phyloP scores from a whole-genome alignment of 1,140 invertebrate genomes.

The Yoshiicerus persimilis region DNA sequence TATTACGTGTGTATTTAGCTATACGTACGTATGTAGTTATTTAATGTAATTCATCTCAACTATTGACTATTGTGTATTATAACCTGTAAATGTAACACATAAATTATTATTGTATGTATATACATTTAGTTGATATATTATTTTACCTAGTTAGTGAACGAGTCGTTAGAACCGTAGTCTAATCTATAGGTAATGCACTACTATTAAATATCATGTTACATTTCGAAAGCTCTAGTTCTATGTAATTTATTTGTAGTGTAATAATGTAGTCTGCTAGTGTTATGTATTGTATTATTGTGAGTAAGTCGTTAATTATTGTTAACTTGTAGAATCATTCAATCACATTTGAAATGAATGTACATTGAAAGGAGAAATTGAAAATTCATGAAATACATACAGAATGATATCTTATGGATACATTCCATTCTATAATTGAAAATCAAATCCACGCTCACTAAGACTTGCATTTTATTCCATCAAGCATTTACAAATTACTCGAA shows the following conservation, averaged over 20 bases:
- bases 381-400: not conserved
- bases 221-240: not conserved
- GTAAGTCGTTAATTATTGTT: not conserved
- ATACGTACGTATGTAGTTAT: not conserved
- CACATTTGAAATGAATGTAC: not conserved
- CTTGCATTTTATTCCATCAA: too few relatives aligned
- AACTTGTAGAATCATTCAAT: not conserved
- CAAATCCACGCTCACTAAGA: not conserved
- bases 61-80: slow-evolving; percentile 6
- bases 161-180: not conserved
- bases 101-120: not conserved
- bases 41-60: slow-evolving; percentile 1
- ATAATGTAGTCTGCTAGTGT: not conserved
- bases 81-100: slow-evolving; percentile 14
- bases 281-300: not conserved
- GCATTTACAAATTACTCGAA: not conserved
- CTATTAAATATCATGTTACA: not conserved
- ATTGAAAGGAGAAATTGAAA: not conserved
- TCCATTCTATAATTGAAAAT: not conserved
- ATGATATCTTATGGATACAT: not conserved
- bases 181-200: not conserved
- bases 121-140: not conserved
- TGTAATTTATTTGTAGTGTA: not conserved
- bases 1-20: not conserved
- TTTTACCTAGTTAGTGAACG: not conserved